Base-by-base conservation (phyloP, 1,140 invertebrate species). In the Ceratosolen solmsi region DNA sequence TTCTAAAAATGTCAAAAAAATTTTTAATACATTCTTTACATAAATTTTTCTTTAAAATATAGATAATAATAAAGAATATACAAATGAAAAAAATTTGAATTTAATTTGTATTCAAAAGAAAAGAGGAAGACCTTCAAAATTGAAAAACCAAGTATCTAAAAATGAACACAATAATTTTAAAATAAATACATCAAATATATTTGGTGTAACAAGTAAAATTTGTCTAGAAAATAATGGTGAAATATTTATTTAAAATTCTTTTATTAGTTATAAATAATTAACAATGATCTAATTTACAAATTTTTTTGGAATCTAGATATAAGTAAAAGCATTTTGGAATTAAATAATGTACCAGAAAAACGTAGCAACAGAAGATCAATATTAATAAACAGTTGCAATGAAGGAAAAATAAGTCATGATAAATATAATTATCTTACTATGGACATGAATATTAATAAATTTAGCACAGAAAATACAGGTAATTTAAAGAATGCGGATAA, bases 161-260 rank as follows among this genome's bases (percentile, higher is more conserved):
- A 36, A 33, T 11, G 30, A 13, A 63, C 2, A 68, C 2, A 68
- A 68, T 22, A 38, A 68, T 36, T 36, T 0, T 36, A n/a, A 68
- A 68, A n/a, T 3, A 68, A 38, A 68, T 36, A 46, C 5, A 46
- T 68, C 33, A 11, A 63, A 27, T 17, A 63, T 30, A 27, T 13
- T 4, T 9, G 13, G 4, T 63, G 13, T 8, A 30, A 63, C 15
- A 33, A 33, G 30, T 63, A 20, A 63, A 63, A 13, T 15, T 38
- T 68, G 17, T 68, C 20, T 68, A 36, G 63, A 68, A 36, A 68
- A 22, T 68, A 38, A 36, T n/a, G 72, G 72, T 74, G 33, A 74
- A 74, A 74, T 13, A 74, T 56, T 72, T 27, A 36, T 51, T 7
- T 49, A 20, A 49, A 72, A 51, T 27, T 58, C 15, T 54, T 27